Evolutionary conservation across 1,140 invertebrate species (phyloP), one percentile per base, ranked within the genome.

Genomic region (Nasonia longicornis): DNA sequence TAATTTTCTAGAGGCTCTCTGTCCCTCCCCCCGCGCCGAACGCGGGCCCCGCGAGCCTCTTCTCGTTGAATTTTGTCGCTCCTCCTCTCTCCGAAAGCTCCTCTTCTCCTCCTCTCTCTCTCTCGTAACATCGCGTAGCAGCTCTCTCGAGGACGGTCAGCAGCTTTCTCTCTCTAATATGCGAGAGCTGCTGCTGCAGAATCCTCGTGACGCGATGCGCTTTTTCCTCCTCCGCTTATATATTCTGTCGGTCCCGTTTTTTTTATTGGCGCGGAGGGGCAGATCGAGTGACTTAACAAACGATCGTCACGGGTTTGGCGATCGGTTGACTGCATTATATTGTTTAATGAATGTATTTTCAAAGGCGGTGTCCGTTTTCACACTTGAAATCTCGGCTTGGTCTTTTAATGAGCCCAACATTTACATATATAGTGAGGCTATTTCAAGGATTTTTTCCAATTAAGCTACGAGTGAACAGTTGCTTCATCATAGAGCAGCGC

Each of bases 1-100:
- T 91, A 90, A 91, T 91, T 91, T 42, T 90, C 90, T 90, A 91
- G 89, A 90, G 85, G 85, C 86, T 86, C 87, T 86, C 84, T 80
- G 83, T 75, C 80, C 83, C 84, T 86, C 85, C 84, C 72, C 74
- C 82, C 81, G 74, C 74, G 63, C 79, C 26, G 26, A 26, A 1
- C 26, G 26, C 35, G 64, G 66, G 29, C 45, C 66, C 38, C 26
- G 14, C 20, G 11, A 20, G 20, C 35, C 35, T 22, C 12, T 12
- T 14, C 64, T 42, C 42, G 79, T 64, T 80, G 77, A 75, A 74
- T 83, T 77, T 81, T 80, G 31, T 74, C 82, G 52, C 78, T 75
- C 73, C 70, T 48, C 81, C 81, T 71, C 81, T 80, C 71, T 38
- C 84, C 82, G 69, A 48, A 77, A 45, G 64, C 82, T 72, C 82